Conservation (phyloP, 2,113 vertebrate genomes). For the Dromaius novaehollandiae region DNA sequence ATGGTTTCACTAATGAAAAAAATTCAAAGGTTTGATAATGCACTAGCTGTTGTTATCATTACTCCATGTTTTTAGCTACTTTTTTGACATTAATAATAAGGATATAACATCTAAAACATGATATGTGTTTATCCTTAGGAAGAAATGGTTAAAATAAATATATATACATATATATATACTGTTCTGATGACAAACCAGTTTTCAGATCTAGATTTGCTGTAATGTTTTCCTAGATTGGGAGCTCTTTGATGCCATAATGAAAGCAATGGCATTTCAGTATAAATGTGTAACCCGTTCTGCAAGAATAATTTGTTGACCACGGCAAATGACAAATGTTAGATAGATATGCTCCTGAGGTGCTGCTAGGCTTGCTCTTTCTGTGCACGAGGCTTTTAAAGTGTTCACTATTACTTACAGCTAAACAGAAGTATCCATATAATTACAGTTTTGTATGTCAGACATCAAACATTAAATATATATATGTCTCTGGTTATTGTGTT, state of each 20-base stretch:
- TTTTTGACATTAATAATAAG: not conserved
- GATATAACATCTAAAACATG: not conserved
- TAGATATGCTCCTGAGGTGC: not conserved
- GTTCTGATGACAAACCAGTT: not conserved
- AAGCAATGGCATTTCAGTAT: not conserved
- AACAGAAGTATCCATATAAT: conserved; percentile 41
- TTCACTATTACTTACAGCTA: not conserved
- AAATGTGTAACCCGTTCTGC: conserved; percentile 45
- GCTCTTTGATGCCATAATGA: conserved; percentile 34
- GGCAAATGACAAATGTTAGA: conserved; percentile 18
- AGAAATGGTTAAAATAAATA: not conserved
- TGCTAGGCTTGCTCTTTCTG: not conserved
- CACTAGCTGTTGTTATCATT: not conserved
- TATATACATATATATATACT: not conserved
- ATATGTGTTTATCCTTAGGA: not conserved
- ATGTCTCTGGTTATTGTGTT: not conserved
- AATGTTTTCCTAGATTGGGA: not conserved
- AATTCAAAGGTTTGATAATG: not conserved
- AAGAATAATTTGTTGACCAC: not conserved
- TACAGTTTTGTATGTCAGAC: conserved; percentile 11
- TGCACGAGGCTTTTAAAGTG: not conserved
- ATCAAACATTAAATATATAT: not conserved
- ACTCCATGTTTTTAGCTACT: not conserved
- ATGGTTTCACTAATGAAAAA: not conserved
- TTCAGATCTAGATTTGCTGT: not conserved